These are phyloP conservation scores for Eupithecia inturbata DNA, from an alignment of 2,888 invertebrate genomes.

Conservation along the genomic window DNA sequence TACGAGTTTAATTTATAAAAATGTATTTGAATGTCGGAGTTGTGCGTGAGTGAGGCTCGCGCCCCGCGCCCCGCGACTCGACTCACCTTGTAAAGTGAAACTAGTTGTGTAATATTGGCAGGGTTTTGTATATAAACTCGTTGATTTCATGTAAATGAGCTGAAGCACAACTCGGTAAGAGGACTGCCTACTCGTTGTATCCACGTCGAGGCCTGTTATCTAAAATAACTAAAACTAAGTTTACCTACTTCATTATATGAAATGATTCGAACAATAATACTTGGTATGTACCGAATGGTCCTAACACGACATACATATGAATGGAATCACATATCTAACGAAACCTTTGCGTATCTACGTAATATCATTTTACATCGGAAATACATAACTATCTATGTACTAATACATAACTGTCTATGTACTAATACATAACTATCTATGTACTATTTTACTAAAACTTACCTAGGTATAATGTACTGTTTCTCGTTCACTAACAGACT, in stretches of 20 bases:
- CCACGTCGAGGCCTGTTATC: background rate
- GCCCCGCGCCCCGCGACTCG: background rate
- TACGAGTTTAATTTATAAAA: constrained; percentile 70
- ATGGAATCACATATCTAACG: constrained; percentile 9
- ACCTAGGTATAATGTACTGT: background rate
- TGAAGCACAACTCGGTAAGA: background rate
- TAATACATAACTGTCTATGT: background rate
- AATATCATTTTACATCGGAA: constrained; percentile 8
- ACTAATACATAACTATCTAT: background rate
- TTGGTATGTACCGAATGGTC: background rate
- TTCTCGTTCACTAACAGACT: constrained; percentile 51
- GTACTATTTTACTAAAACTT: background rate
- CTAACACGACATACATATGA: background rate
- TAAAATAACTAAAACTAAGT: too few species aligned
- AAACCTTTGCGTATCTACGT: constrained; percentile 11
- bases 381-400: background rate
- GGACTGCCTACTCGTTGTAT: background rate
- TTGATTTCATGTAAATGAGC: background rate
- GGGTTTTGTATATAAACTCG: background rate
- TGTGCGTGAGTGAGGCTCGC: constrained; percentile 37
- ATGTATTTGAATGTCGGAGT: constrained; percentile 65
- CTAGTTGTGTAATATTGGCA: background rate
- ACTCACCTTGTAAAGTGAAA: background rate
- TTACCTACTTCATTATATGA: background rate
- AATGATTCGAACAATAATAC: background rate